phyloP scores from a whole-genome alignment of 2,797 vertebrate genomes.

The Gymnoscopelus braueri region DNA sequence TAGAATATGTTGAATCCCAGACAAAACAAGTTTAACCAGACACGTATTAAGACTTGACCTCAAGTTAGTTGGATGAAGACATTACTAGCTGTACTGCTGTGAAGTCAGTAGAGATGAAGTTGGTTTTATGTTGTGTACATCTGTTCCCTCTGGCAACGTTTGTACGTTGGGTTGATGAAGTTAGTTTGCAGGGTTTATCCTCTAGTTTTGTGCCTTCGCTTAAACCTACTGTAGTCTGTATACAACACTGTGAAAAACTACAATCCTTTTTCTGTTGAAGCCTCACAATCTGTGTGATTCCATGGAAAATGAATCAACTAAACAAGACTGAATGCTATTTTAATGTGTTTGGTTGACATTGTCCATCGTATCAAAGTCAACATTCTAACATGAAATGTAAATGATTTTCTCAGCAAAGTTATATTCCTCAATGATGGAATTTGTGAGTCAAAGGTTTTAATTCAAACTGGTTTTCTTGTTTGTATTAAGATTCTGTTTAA shows the following conservation, averaged over 20 bases:
- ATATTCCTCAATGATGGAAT: no score
- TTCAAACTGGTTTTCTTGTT: no score
- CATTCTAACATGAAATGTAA: no score
- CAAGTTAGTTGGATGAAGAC: slow-evolving; percentile 30
- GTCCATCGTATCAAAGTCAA: no score
- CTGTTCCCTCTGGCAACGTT: slow-evolving; percentile 30
- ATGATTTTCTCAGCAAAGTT: no score
- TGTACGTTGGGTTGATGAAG: slow-evolving; percentile 26
- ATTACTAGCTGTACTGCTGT: slow-evolving; percentile 33
- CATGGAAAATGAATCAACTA: slow-evolving; percentile 63
- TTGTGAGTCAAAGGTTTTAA: no score
- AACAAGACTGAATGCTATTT: slow-evolving; percentile 10
- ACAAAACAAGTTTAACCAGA: slow-evolving; percentile 7
- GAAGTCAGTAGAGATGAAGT: slow-evolving; percentile 28
- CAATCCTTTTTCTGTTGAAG: slow-evolving; percentile 45
- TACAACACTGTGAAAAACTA: slow-evolving; percentile 71
- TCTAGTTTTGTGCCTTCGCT: slow-evolving; percentile 77
- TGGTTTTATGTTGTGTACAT: slow-evolving; percentile 52
- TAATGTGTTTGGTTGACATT: background rate
- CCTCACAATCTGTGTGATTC: slow-evolving; percentile 61
- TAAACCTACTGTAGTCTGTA: slow-evolving; percentile 64
- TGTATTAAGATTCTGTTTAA: no score
- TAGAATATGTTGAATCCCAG: slow-evolving; percentile 1
- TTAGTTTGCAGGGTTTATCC: slow-evolving; percentile 56
- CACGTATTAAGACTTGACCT: slow-evolving; percentile 12